Evolutionary conservation across 2,797 vertebrate genomes (phyloP).

Genomic region (Taeniopygia guttata): DNA sequence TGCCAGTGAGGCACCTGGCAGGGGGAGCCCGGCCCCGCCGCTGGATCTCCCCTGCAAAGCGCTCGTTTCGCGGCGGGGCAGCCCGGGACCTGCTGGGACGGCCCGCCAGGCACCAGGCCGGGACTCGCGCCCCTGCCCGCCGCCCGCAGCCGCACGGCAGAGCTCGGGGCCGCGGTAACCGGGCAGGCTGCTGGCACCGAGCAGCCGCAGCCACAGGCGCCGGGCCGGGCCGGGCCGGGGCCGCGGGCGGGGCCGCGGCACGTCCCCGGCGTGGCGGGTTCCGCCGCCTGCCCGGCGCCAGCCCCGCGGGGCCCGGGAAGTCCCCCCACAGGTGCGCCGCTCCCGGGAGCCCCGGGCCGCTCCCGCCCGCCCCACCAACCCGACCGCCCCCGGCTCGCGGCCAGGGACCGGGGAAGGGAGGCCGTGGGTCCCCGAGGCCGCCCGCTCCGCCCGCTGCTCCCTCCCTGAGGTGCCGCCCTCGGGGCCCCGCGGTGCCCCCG

Average conservation of each 20-base stretch:
- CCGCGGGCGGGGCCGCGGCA: neutral
- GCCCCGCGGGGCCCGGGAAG: neutral
- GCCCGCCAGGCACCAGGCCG: conserved; percentile 49
- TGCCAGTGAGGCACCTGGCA: conserved; percentile 33
- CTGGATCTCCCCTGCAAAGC: conserved; percentile 15
- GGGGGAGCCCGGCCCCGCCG: neutral
- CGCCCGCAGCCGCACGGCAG: neutral
- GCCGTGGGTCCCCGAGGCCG: neutral
- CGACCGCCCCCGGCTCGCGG: neutral
- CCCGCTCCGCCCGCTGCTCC: neutral
- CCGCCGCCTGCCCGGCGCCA: conserved; percentile 22
- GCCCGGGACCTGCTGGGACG: conserved; percentile 9
- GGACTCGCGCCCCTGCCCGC: neutral
- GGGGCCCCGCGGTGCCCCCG: neutral
- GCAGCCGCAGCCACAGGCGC: neutral
- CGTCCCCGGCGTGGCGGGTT: neutral
- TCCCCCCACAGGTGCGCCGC: neutral
- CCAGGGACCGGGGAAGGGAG: neutral
- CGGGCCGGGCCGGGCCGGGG: neutral
- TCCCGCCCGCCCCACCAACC: neutral
- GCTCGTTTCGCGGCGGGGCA: conserved; percentile 16
- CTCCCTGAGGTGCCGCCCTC: neutral
- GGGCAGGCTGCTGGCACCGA: neutral
- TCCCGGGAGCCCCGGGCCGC: neutral
- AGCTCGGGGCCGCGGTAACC: neutral